phyloP scores from a whole-genome alignment of 64 coral and sea anemone genomes.

The Stylophora pistillata region DNA sequence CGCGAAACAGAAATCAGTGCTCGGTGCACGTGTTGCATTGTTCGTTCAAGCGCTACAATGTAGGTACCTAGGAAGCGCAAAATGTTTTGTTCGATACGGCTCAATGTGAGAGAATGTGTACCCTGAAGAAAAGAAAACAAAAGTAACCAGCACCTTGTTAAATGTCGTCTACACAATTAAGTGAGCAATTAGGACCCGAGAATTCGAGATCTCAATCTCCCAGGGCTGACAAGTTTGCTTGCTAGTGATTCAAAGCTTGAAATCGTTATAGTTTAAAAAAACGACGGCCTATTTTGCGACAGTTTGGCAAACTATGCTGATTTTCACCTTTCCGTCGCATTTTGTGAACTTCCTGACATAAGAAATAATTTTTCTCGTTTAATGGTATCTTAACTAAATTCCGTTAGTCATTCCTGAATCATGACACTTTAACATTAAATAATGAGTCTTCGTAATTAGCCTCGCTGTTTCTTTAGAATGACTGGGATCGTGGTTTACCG shows the following conservation, averaged over 20 bases:
- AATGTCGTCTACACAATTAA: slow-evolving; percentile 36
- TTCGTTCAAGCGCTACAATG: background rate
- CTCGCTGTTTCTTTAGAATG: background rate
- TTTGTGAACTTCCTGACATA: background rate
- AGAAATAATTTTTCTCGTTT: background rate
- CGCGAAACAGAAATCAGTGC: slow-evolving; percentile 12
- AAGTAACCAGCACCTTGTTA: slow-evolving; percentile 28
- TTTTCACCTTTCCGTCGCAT: background rate
- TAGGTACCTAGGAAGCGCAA: background rate
- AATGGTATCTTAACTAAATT: slow-evolving; percentile 8
- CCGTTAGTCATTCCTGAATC: background rate
- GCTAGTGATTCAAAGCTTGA: background rate
- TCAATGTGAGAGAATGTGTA: slow-evolving; percentile 42
- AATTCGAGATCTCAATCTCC: background rate
- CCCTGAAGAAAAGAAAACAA: background rate
- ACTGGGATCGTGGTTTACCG: too few relatives aligned
- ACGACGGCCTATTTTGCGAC: background rate
- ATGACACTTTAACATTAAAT: background rate
- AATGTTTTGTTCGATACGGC: slow-evolving; percentile 10
- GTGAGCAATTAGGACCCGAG: slow-evolving; percentile 12
- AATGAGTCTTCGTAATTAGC: background rate
- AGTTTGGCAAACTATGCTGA: background rate
- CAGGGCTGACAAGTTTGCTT: background rate
- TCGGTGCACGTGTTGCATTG: slow-evolving; percentile 32
- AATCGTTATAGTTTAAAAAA: background rate